phyloP scores from a whole-genome alignment of 37 sponge, comb jelly and placozoan species.

The Cliona cf. orientalis region DNA sequence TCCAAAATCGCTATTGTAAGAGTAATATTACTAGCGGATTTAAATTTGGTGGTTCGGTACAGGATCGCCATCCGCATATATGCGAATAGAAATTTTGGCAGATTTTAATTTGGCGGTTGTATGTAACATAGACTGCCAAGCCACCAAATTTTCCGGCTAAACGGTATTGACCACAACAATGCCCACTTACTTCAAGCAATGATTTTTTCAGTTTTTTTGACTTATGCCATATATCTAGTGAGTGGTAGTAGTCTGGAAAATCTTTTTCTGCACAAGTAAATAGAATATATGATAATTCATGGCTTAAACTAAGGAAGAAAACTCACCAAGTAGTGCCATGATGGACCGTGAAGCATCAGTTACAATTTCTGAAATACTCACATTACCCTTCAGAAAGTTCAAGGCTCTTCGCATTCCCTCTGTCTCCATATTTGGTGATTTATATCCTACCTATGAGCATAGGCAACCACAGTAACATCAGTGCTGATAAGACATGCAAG shows the following conservation, averaged over 20 bases:
- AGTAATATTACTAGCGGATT: too few species aligned
- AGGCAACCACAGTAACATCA: background rate
- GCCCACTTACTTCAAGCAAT: background rate
- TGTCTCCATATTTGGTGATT: background rate
- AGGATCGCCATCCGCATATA: too few species aligned
- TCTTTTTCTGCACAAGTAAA: background rate
- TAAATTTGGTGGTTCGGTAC: too few species aligned
- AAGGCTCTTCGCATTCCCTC: background rate
- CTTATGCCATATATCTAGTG: background rate
- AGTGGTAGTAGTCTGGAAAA: background rate
- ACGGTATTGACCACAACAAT: too few species aligned
- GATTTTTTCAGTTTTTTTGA: background rate
- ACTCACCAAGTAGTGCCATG: background rate
- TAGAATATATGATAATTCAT: too few species aligned
- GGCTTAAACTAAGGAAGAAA: too few species aligned
- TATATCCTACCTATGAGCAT: background rate
- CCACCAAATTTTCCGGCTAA: too few species aligned
- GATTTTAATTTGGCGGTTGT: too few species aligned
- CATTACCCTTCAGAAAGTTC: background rate
- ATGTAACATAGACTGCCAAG: too few species aligned
- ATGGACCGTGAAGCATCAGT: background rate
- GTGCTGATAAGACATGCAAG: background rate
- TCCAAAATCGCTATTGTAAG: too few species aligned
- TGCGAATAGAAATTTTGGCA: too few species aligned
- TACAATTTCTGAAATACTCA: background rate